A percentile compares a stretch with the other conserved stretches of the same genome.
Conservation (phyloP, 2,797 vertebrate species). For the Eurystomus glaucurus region DNA sequence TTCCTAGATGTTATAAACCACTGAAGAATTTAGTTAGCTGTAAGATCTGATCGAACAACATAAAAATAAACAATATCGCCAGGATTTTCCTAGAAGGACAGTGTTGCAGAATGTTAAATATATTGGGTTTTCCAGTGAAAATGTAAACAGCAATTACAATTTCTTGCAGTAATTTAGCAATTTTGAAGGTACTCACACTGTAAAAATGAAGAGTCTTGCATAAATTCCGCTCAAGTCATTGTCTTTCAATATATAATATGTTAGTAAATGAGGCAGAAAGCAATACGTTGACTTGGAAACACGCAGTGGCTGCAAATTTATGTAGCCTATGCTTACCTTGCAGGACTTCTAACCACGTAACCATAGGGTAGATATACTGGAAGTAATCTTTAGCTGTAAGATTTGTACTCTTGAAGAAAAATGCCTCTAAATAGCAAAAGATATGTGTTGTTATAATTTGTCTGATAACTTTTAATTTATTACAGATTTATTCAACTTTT, state of each 20-base stretch:
- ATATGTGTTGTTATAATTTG: background rate
- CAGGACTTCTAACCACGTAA: background rate
- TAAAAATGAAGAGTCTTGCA: background rate
- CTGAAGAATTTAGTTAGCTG: slow-evolving; percentile 78
- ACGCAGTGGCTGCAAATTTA: background rate
- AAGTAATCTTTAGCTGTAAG: background rate
- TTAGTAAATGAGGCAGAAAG: background rate
- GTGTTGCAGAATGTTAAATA: background rate
- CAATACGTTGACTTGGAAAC: background rate
- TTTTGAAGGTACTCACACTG: background rate
- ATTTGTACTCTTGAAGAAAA: background rate
- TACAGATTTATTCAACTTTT: background rate
- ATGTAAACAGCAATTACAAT: background rate
- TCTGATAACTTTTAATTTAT: background rate
- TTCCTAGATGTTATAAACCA: slow-evolving; percentile 73
- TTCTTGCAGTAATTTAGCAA: background rate
- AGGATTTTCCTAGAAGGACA: background rate
- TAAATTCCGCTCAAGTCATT: background rate
- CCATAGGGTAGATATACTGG: background rate
- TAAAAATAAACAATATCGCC: slow-evolving; percentile 28
- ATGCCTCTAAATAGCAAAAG: background rate
- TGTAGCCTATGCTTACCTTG: background rate
- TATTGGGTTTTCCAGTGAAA: background rate
- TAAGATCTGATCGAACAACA: slow-evolving; percentile 52
- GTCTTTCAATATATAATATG: background rate